These are phyloP conservation scores for Nicator chloris DNA, from an alignment of 2,113 vertebrate species.

Conservation along the genomic window DNA sequence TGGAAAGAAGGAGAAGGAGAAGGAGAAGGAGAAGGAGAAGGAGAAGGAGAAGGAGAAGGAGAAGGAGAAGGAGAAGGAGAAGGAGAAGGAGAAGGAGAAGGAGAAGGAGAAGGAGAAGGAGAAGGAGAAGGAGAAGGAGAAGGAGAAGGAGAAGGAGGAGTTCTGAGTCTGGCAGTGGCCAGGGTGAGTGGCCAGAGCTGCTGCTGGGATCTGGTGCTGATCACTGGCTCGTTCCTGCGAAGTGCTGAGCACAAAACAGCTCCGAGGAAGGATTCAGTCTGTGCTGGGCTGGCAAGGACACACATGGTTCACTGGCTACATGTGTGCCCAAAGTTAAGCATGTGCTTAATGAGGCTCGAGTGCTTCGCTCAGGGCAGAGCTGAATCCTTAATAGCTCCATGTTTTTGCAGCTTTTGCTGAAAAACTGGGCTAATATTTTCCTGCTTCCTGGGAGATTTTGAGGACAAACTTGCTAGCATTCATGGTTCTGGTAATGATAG, in stretches of 20 bases:
- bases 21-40: not conserved
- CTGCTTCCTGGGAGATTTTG: constrained; percentile 18
- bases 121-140: not conserved
- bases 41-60: too few species aligned
- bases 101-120: not conserved
- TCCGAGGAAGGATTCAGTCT: not conserved
- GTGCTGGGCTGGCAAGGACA: constrained; percentile 33
- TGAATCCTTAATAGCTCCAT: not conserved
- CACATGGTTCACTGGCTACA: constrained; percentile 25
- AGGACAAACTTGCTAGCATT: not conserved
- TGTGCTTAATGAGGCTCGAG: constrained; percentile 60
- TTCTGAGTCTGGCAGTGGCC: not conserved
- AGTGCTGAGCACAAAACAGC: constrained; percentile 9
- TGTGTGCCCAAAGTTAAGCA: constrained; percentile 47
- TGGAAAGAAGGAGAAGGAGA: not conserved
- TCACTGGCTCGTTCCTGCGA: not conserved
- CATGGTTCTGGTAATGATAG: not conserved
- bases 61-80: not conserved
- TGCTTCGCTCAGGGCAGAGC: constrained; percentile 3
- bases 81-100: not conserved
- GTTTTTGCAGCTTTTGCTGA: constrained; percentile 37
- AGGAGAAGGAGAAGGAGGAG: not conserved
- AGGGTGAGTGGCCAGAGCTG: not conserved
- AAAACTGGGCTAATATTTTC: not conserved
- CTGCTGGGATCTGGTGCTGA: not conserved